phyloP scores from a whole-genome alignment of 1,140 invertebrate genomes.

The Semibalanus balanoides region DNA sequence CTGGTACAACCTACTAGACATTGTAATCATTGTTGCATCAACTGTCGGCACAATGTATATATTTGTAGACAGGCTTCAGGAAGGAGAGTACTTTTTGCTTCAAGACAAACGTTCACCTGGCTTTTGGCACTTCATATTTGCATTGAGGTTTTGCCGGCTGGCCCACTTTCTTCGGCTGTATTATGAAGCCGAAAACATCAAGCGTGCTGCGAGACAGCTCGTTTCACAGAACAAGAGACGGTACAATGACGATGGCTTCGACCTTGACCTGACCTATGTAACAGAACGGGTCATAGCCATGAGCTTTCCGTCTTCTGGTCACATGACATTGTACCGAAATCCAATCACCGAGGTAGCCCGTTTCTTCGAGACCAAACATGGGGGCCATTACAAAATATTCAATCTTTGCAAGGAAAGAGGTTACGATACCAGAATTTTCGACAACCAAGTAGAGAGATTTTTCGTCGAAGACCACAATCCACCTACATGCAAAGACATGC shows the following conservation, averaged over 20 bases:
- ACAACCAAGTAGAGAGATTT: constrained; percentile 38
- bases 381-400: constrained; percentile 42
- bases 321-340: constrained; percentile 43
- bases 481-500: constrained; percentile 35
- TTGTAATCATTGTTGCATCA: neutral
- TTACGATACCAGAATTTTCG: constrained; percentile 41
- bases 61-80: neutral
- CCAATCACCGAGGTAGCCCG: constrained; percentile 40
- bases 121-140: neutral
- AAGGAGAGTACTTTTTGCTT: neutral
- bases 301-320: constrained; percentile 43
- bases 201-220: constrained; percentile 19
- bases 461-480: constrained; percentile 48
- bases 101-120: neutral
- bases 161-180: neutral
- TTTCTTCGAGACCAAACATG: constrained; percentile 43
- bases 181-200: neutral
- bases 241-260: constrained; percentile 41
- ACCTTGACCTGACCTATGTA: constrained; percentile 44
- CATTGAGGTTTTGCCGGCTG: neutral
- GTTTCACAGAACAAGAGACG: constrained; percentile 44
- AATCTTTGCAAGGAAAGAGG: constrained; percentile 45
- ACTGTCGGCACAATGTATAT: neutral
- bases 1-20: neutral
- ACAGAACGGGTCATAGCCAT: constrained; percentile 44